Percentiles rank a stretch among this genome's conserved stretches.
Evolutionary conservation across 2,888 invertebrate genomes (phyloP).

Genomic region (Spilosoma lubricipeda): DNA sequence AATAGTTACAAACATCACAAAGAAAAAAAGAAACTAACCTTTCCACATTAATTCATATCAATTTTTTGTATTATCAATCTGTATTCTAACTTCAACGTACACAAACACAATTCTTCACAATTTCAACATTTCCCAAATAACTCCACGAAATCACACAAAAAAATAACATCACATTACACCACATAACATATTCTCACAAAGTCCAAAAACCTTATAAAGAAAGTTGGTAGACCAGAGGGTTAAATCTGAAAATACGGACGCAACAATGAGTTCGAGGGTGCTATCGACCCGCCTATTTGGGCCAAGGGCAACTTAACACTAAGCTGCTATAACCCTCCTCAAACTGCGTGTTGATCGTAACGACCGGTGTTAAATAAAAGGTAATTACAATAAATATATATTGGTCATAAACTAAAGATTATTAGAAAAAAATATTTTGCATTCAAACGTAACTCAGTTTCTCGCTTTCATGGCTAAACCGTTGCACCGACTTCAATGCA

Average conservation of each 20-base stretch:
- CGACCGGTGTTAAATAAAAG: slow-evolving; percentile 7
- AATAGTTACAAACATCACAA: not conserved
- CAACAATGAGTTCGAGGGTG: slow-evolving; percentile 26
- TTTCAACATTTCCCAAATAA: not conserved
- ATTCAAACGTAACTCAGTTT: too few relatives aligned
- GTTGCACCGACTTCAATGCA: too few relatives aligned
- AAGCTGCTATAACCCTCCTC: slow-evolving; percentile 31
- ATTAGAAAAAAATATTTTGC: too few relatives aligned
- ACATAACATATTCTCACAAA: not conserved
- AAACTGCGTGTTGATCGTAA: slow-evolving; percentile 24
- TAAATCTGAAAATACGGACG: slow-evolving; percentile 14
- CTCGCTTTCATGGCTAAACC: too few relatives aligned
- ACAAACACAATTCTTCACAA: not conserved
- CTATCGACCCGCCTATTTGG: slow-evolving; percentile 49
- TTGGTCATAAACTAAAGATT: not conserved
- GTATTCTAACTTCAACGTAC: not conserved
- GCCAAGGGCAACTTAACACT: slow-evolving; percentile 51
- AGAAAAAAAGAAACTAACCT: not conserved
- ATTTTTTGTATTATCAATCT: not conserved
- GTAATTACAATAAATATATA: slow-evolving; percentile 7
- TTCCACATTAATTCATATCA: not conserved
- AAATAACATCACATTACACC: not conserved
- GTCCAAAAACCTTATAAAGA: not conserved
- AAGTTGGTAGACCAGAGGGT: slow-evolving; percentile 5
- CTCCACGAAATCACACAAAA: not conserved